Evolutionary conservation across 2,797 vertebrate species (phyloP).

Genomic region (Apodemus agrarius): DNA sequence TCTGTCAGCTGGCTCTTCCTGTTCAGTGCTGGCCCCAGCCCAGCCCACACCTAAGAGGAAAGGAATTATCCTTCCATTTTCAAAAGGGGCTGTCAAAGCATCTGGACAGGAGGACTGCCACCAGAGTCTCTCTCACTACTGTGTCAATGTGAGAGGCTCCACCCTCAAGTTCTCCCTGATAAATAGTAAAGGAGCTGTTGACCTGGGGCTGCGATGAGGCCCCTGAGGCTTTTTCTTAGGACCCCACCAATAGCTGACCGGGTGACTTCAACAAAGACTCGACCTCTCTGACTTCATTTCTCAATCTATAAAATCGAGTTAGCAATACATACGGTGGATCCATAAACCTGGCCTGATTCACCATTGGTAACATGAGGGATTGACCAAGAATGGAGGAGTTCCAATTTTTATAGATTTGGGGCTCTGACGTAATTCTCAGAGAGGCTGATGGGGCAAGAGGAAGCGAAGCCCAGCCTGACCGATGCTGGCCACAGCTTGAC

Average conservation of each 20-base stretch:
- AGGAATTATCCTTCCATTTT: neutral
- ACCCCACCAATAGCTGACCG: neutral
- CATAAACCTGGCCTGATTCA: neutral
- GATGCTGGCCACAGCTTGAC: neutral
- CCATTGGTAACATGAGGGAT: fast-evolving
- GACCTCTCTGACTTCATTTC: neutral
- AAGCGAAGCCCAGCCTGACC: neutral
- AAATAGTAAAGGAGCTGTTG: neutral
- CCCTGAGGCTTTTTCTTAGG: neutral
- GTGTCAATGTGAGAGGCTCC: no score
- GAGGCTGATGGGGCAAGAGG: neutral
- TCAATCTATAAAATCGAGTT: neutral
- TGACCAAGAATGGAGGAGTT: neutral
- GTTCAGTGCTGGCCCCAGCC: neutral
- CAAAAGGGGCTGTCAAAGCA: no score
- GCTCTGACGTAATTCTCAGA: neutral
- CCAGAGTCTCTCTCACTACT: neutral
- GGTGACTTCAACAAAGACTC: no score
- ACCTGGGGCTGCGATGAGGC: neutral
- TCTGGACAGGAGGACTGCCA: neutral
- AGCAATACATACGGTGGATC: neutral
- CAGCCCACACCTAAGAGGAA: neutral
- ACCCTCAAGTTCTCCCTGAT: neutral
- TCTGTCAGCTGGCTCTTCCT: neutral
- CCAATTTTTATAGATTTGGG: neutral